Evolutionary conservation across 1,140 invertebrate genomes (phyloP).

Genomic region (Drosophila repletoides): DNA sequence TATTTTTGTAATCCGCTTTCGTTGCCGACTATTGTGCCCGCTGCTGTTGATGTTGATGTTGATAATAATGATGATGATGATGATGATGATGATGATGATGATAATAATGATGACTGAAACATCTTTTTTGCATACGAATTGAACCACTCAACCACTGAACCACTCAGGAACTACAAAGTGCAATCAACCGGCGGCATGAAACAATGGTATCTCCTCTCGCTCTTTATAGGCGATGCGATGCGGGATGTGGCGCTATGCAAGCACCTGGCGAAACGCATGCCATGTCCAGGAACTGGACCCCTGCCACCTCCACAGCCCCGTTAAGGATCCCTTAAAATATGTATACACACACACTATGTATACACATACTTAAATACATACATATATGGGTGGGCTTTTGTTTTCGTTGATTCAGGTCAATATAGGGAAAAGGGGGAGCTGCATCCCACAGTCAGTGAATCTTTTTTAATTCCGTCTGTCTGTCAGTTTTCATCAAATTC

Average conservation of each 20-base stretch:
- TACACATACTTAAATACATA: no score
- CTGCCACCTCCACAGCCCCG: constrained; percentile 72
- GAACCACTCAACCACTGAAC: neutral
- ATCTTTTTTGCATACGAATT: constrained; percentile 19
- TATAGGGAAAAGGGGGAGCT: no score
- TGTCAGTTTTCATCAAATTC: constrained; percentile 21
- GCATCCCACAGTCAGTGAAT: constrained; percentile 42
- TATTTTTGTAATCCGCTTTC: constrained; percentile 81
- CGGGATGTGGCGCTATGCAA: constrained; percentile 90
- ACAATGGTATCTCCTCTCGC: constrained; percentile 90
- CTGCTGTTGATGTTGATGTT: neutral
- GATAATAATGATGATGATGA: constrained; percentile 7
- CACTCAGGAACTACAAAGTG: constrained; percentile 88
- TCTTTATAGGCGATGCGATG: constrained; percentile 91
- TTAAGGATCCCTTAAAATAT: constrained; percentile 33
- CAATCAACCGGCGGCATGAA: constrained; percentile 87
- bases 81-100: constrained; percentile 17
- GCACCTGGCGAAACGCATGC: constrained; percentile 87
- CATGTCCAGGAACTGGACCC: constrained; percentile 76
- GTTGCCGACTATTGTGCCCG: constrained; percentile 44
- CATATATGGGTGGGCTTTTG: constrained; percentile 23
- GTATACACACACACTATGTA: no score
- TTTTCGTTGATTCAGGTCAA: constrained; percentile 3
- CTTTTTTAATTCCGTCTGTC: constrained; percentile 52
- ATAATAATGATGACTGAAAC: constrained; percentile 11